Percentiles rank a stretch among this genome's conserved stretches.
Evolutionary conservation across 2,888 invertebrate genomes (phyloP).

Genomic region (Merodon equestris): DNA sequence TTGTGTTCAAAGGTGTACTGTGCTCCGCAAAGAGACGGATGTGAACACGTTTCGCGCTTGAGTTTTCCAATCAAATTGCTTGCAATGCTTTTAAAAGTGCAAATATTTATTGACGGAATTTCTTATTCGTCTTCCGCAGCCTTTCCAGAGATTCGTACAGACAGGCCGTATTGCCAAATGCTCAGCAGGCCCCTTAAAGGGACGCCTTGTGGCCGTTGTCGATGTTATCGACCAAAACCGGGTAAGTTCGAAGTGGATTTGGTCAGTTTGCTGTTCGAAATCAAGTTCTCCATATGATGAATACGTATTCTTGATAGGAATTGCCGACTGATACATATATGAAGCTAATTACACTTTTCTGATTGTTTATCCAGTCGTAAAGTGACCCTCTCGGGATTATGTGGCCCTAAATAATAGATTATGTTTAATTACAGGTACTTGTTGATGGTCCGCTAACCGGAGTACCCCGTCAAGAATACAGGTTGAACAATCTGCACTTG

Average conservation of each 20-base stretch:
- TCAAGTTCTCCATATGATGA: conserved; percentile 76
- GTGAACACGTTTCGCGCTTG: conserved; percentile 15
- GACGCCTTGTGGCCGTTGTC: conserved; percentile 95
- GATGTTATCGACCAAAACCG: conserved; percentile 98
- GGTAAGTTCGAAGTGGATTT: conserved; percentile 79
- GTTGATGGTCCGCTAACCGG: conserved; percentile 95
- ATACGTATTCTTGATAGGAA: conserved; percentile 84
- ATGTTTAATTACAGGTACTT: conserved; percentile 83
- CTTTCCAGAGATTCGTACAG: conserved; percentile 96
- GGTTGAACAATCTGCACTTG: conserved; percentile 93
- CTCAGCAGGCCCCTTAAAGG: conserved; percentile 92
- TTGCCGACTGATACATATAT: conserved; percentile 86
- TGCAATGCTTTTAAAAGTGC: too few relatives aligned
- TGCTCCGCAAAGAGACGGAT: conserved; percentile 9
- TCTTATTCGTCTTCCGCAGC: conserved; percentile 79
- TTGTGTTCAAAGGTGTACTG: conserved; percentile 34
- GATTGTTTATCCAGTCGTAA: conserved; percentile 53
- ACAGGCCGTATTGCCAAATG: conserved; percentile 98
- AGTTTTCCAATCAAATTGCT: conserved; percentile 36
- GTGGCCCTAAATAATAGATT: conserved; percentile 24
- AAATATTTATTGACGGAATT: too few relatives aligned
- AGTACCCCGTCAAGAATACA: conserved; percentile 88
- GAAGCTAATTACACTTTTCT: conserved; percentile 79
- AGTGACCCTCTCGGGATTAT: conserved; percentile 12
- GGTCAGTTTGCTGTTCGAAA: background rate